Base-by-base conservation (phyloP, 2,113 vertebrate species). In the Coreoperca whiteheadi region DNA sequence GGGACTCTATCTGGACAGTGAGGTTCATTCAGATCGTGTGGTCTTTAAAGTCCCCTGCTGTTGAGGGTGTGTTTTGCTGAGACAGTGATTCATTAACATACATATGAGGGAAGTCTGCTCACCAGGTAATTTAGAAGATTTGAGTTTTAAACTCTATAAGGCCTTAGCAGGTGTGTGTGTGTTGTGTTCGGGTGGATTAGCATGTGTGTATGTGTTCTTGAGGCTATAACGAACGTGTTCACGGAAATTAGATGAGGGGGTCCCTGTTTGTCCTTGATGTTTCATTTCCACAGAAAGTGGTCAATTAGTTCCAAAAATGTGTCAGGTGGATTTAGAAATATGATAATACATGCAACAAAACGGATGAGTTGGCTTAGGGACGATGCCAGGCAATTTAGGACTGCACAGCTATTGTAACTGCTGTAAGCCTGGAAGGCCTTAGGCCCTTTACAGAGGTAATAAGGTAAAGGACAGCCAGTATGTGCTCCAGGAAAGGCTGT, bases 11-110 rank as follows among this genome's bases (percentile, higher is more conserved):
- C 0, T 6, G 78, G 83, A 69, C 59, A 16, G 51, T 1, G 21
- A 30, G 68, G 73, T 63, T 85, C 74, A 61, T 30, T 63, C 66
- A 50, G 76, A 43, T 46, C 71, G 34, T 53, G 48, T 57, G 69
- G 69, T 76, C 71, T 85, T 78, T 82, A 73, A 74, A 83, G 63
- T 68, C 37, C 23, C 37, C 18, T 77, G 54, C 69, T 74, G 70
- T 72, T 46, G n/a, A 74, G 28, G 32, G 48, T n/a, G 23, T 72
- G 75, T 78, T 91, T 82, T 85, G 84, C 91, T 90, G 87, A 92
- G 78, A 83, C 87, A 84, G 86, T 81, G 4, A 84, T 88, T 91
- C 87, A 91, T 94, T 94, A 90, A 87, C 91, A 94, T 91, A 93
- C 84, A 92, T 89, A 94, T 90, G 79, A 89, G 83, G 72, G 76